Evolutionary conservation across 1,140 invertebrate species (phyloP), one percentile per base, ranked within the genome.

Genomic region (Zelostemma sp.): DNA sequence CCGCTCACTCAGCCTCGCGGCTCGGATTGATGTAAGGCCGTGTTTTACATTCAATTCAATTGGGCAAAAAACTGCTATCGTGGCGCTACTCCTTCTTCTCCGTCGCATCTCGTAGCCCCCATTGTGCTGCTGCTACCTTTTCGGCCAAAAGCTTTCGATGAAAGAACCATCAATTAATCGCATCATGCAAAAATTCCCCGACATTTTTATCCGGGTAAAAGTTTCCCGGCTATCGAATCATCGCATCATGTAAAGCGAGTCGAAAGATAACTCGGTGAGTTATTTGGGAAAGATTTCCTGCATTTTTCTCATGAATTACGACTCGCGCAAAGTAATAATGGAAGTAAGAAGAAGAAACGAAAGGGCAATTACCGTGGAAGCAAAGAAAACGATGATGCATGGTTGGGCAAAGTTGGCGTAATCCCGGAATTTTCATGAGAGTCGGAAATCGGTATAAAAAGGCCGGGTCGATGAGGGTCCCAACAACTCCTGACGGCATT

Each of bases 21-120:
- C 77, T 82, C 76, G 80, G 81, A 85, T 85, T 85, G 83, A 85
- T 85, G 81, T 83, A 84, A 83, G 75, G 80, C 82, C 81, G 75
- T 85, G 83, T 85, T 85, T 85, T 85, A 85, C 83, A 85, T 85
- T 83, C 80, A 83, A 83, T 83, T 83, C 81, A 83, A 83, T 83
- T 83, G 81, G 78, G 76, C 79, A 82, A 82, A 83, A 83, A 83
- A 82, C 78, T 80, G 73, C 80, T 79, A 77, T 81, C 53, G n/a
- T 48, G 31, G 21, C 49, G 51, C 48, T 51, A 21, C 18, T 21
- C 43, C 35, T 18, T 11, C 17, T 25, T 33, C 16, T 54, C 31
- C 18, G 21, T 14, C 55, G 48, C 28, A 41, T 57, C 38, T 50
- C 47, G 41, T 41, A 43, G 41, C 15, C 43, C 31, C 73, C 74